A percentile compares a stretch with the other conserved stretches of the same genome.
Conservation (phyloP, 23 tunicate species). For the Diplosoma virens region DNA sequence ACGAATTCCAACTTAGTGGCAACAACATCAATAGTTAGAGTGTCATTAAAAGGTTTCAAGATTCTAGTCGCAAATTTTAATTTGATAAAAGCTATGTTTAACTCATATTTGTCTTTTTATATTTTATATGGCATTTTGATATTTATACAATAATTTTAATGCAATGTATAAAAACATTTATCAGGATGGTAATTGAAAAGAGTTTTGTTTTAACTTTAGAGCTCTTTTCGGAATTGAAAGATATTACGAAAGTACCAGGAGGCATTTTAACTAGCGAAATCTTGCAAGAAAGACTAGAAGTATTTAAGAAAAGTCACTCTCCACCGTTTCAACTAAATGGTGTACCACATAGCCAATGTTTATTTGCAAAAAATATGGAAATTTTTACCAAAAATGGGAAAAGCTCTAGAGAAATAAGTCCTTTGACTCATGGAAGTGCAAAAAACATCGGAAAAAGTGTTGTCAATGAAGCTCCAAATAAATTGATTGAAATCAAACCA, state of each 20-base stretch:
- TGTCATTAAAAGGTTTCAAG: too few relatives aligned
- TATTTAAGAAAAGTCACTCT: conserved; percentile 9
- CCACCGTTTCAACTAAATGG: conserved; percentile 9
- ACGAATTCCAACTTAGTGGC: too few relatives aligned
- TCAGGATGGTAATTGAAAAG: background rate
- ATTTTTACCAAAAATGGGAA: background rate
- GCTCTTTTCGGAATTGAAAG: conserved; percentile 12
- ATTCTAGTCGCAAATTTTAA: too few relatives aligned
- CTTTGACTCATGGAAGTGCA: background rate
- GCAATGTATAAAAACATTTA: background rate
- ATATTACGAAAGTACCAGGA: background rate
- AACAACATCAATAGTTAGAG: too few relatives aligned
- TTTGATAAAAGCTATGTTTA: too few relatives aligned
- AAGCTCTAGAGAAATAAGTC: background rate
- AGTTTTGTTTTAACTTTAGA: background rate
- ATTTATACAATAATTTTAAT: background rate
- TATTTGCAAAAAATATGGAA: background rate
- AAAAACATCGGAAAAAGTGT: background rate
- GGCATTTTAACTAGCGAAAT: background rate
- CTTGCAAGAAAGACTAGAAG: background rate
- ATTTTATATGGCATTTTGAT: too few relatives aligned
- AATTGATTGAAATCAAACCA: background rate
- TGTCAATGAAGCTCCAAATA: background rate
- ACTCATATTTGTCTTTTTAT: too few relatives aligned
- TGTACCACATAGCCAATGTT: background rate